Evolutionary conservation across 2,888 invertebrate genomes (phyloP).

Genomic region (Xylophagus ater): DNA sequence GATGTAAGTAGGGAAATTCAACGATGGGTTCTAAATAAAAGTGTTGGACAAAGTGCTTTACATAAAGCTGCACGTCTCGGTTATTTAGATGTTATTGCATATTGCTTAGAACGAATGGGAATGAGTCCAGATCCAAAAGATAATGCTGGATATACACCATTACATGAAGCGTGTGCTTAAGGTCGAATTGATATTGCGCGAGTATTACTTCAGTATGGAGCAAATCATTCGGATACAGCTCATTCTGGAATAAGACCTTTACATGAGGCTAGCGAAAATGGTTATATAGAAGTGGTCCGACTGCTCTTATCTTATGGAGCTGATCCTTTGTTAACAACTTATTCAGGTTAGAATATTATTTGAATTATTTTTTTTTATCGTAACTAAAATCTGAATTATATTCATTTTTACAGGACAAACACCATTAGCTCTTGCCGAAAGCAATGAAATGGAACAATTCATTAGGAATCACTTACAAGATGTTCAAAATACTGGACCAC

Average conservation of each 20-base stretch:
- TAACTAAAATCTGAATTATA: neutral
- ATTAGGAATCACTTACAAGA: slow-evolving; percentile 34
- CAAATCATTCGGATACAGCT: slow-evolving; percentile 83
- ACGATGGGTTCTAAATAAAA: slow-evolving; percentile 87
- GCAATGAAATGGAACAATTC: slow-evolving; percentile 33
- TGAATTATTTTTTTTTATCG: neutral
- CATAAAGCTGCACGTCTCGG: slow-evolving; percentile 86
- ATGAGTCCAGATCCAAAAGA: slow-evolving; percentile 78
- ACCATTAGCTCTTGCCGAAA: slow-evolving; percentile 36
- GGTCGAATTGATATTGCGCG: slow-evolving; percentile 81
- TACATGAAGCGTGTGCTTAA: slow-evolving; percentile 84
- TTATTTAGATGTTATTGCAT: slow-evolving; percentile 80
- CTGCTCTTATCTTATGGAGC: slow-evolving; percentile 82
- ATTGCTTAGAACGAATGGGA: slow-evolving; percentile 76
- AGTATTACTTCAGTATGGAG: slow-evolving; percentile 75
- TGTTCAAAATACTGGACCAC: slow-evolving; percentile 30
- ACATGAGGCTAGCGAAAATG: slow-evolving; percentile 89
- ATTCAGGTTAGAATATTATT: slow-evolving; percentile 52
- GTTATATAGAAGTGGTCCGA: slow-evolving; percentile 77
- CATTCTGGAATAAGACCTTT: slow-evolving; percentile 89
- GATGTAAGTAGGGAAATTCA: slow-evolving; percentile 79
- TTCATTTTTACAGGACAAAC: slow-evolving; percentile 34
- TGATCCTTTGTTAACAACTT: slow-evolving; percentile 80
- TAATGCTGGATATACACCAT: slow-evolving; percentile 85
- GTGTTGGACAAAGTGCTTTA: slow-evolving; percentile 84